Percentiles rank a stretch among this genome's conserved stretches.
phyloP scores from a whole-genome alignment of 53 echinoderm and acorn worm species.

The Stichopus horrens region DNA sequence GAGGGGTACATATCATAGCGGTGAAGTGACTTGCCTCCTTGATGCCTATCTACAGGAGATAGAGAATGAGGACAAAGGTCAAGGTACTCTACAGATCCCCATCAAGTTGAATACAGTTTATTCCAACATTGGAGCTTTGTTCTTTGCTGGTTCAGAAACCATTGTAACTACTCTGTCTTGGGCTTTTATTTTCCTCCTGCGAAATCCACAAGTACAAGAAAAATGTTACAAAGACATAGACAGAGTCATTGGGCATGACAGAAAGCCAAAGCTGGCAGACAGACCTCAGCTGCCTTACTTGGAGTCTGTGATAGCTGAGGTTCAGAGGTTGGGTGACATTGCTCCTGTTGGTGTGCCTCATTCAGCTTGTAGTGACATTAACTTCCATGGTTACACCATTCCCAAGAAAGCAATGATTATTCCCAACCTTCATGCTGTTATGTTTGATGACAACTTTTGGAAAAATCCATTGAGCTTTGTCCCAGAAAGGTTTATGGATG shows the following conservation, averaged over 20 bases:
- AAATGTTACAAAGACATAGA: constrained; percentile 40
- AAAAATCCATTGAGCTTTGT: constrained; percentile 33
- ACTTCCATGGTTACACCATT: constrained; percentile 35
- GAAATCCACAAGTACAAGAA: constrained; percentile 33
- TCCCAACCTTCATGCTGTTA: constrained; percentile 26
- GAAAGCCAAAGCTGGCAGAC: constrained; percentile 17
- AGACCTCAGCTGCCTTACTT: constrained; percentile 28
- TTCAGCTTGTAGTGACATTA: constrained; percentile 13
- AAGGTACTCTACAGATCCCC: neutral
- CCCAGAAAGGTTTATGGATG: constrained; percentile 45
- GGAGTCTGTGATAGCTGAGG: constrained; percentile 39
- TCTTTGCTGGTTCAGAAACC: constrained; percentile 48
- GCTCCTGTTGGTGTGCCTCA: constrained; percentile 48
- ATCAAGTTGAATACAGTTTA: constrained; percentile 4
- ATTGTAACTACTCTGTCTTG: constrained; percentile 39
- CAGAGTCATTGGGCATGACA: constrained; percentile 37
- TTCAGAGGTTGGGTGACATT: constrained; percentile 30
- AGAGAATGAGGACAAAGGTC: neutral
- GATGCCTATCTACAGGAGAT: constrained; percentile 27
- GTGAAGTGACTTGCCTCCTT: neutral
- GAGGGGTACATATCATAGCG: neutral
- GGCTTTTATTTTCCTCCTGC: constrained; percentile 27
- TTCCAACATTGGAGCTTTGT: constrained; percentile 33
- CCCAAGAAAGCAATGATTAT: constrained; percentile 52
- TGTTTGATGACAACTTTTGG: constrained; percentile 37